phyloP scores from a whole-genome alignment of 2,888 invertebrate genomes.

The Mythimna pallens region DNA sequence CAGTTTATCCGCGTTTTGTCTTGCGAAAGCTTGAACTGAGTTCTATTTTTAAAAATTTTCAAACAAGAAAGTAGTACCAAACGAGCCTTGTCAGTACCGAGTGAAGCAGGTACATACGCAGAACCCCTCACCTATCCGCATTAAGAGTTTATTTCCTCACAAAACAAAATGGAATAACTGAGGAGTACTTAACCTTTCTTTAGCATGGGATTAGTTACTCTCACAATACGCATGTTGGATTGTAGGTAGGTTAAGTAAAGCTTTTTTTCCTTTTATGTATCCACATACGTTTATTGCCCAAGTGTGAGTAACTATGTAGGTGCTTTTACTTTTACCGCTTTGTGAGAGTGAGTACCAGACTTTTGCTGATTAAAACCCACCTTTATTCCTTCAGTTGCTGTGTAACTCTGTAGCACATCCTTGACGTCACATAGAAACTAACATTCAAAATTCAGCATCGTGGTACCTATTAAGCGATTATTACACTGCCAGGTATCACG shows the following conservation, averaged over 20 bases:
- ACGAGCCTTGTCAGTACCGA: neutral
- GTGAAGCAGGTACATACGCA: slow-evolving; percentile 1
- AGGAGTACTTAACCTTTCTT: slow-evolving; percentile 66
- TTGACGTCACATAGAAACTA: too few species aligned
- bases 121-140: slow-evolving; percentile 18
- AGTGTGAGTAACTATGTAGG: slow-evolving; percentile 23
- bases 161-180: slow-evolving; percentile 70
- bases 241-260: slow-evolving; percentile 20
- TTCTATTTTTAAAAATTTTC: neutral
- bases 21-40: neutral
- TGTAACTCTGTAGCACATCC: too few species aligned
- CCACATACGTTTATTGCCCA: slow-evolving; percentile 46
- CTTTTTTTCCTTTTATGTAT: slow-evolving; percentile 50
- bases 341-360: too few species aligned
- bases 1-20: too few species aligned
- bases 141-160: slow-evolving; percentile 70
- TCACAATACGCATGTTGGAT: slow-evolving; percentile 31
- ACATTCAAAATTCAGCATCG: too few species aligned
- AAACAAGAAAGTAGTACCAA: neutral
- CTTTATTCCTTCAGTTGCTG: too few species aligned
- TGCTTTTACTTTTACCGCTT: too few species aligned
- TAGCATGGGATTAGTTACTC: slow-evolving; percentile 59
- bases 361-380: too few species aligned
- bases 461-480: too few species aligned
- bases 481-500: too few species aligned